These are phyloP conservation scores for Bombylius major DNA, from an alignment of 2,888 invertebrate species.

Conservation along the genomic window DNA sequence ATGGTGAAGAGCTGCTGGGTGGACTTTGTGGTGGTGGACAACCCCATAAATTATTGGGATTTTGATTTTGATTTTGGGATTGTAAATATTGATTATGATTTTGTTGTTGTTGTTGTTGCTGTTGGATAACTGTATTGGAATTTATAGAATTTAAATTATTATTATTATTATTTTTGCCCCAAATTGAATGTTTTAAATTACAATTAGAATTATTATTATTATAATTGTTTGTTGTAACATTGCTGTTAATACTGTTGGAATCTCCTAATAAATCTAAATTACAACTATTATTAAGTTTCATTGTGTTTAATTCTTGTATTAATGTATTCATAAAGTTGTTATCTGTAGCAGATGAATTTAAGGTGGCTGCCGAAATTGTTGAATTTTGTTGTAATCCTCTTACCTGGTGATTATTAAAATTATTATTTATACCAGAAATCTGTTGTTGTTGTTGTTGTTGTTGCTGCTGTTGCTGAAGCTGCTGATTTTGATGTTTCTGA, in stretches of 20 bases:
- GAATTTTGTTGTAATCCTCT: slow-evolving; percentile 13
- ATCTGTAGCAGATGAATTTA: slow-evolving; percentile 6
- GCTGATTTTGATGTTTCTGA: slow-evolving; percentile 10
- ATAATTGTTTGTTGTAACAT: slow-evolving; percentile 3
- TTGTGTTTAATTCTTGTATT: slow-evolving; percentile 25
- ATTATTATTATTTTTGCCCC: slow-evolving; percentile 4
- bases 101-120: slow-evolving; percentile 10
- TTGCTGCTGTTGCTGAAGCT: slow-evolving; percentile 25
- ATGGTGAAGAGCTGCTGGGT: slow-evolving; percentile 5
- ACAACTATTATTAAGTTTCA: slow-evolving; percentile 21
- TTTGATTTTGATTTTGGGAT: slow-evolving; percentile 3
- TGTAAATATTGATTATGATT: slow-evolving; percentile 11
- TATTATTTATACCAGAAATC: slow-evolving; percentile 28
- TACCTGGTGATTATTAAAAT: slow-evolving; percentile 4
- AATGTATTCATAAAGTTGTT: slow-evolving; percentile 21
- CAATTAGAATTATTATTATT: slow-evolving; percentile 25
- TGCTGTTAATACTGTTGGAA: slow-evolving; percentile 19
- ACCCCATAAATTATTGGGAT: slow-evolving; percentile 28
- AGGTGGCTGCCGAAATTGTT: slow-evolving; percentile 3
- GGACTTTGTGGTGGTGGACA: slow-evolving; percentile 20
- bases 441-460: slow-evolving; percentile 19
- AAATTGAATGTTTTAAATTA: slow-evolving; percentile 11
- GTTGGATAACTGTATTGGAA: slow-evolving; percentile 13
- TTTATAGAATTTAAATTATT: not conserved
- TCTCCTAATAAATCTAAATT: slow-evolving; percentile 17